Evolutionary conservation across 2,888 invertebrate species (phyloP), one percentile per base, ranked within the genome.

Genomic region (Andrena hattorfiana): DNA sequence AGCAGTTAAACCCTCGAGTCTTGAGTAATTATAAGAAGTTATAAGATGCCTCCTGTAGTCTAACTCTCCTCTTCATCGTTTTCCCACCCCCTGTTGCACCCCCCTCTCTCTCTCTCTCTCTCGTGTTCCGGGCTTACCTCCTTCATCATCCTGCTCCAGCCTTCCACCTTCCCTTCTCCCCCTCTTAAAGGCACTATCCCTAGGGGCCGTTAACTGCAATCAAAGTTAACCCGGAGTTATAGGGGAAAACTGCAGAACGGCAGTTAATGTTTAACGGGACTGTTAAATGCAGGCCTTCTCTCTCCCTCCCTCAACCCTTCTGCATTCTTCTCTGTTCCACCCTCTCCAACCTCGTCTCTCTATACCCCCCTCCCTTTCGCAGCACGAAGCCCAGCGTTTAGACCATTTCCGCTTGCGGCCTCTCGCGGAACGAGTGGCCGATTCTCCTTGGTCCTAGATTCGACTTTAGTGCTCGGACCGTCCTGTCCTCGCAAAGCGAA

Each of bases 201-300:
- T 88, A 85, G 91, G 89, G 92, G 90, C 91, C 91, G 92, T 93
- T 92, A 91, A 90, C 91, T 93, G 91, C 93, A 93, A 94, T 93
- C 93, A 93, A 93, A 93, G 92, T 93, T 93, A 92, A 92, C 91
- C 91, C 90, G 87, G 89, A 92, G 91, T 92, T 93, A 92, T 91
- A 90, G 90, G 73, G 88, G 90, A 90, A 92, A 92, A 92, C 90
- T 92, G 90, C 87, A 89, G 91, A 90, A 87, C 90, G 90, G 91
- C 91, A 92, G 92, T 93, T 93, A 92, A 93, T 93, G 92, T 93
- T 93, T 93, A 92, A 93, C 92, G 92, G 91, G 89, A 89, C 90
- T 92, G 92, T 93, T 93, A 93, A 93, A 93, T 90, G 90, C 92
- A 92, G 90, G 86, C 81, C 83, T 86, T 87, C 78, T 87, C 89